Evolutionary conservation across 2,113 vertebrate species (phyloP).

Genomic region (Pachyramphus minor): DNA sequence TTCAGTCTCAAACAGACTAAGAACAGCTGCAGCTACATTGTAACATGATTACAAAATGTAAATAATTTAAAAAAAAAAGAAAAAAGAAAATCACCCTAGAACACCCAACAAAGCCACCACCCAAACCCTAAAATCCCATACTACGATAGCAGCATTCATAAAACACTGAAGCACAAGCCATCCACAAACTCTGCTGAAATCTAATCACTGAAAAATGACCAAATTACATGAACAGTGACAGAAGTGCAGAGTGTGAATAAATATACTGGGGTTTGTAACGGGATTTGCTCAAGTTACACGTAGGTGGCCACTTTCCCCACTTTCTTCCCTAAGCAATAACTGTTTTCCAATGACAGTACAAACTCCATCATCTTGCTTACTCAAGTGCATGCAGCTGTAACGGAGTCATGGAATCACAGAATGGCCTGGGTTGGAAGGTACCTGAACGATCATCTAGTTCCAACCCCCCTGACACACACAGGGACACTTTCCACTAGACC

Average conservation of each 20-base stretch:
- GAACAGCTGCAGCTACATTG: accelerated
- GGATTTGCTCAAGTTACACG: not conserved
- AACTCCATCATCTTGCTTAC: not conserved
- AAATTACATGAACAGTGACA: not conserved
- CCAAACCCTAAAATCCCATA: not conserved
- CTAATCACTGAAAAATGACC: not conserved
- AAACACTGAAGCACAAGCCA: not conserved
- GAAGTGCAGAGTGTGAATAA: not conserved
- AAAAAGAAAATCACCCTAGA: not conserved
- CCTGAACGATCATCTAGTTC: not conserved
- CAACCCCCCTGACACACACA: not conserved
- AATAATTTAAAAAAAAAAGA: too few species aligned
- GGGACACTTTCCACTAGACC: not conserved
- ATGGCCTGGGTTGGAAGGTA: not conserved
- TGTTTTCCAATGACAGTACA: not conserved
- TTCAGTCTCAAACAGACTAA: not conserved
- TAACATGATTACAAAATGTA: not conserved
- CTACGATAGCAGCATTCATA: not conserved
- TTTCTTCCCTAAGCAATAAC: not conserved
- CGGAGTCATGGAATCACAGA: not conserved
- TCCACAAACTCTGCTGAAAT: not conserved
- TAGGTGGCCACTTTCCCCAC: not conserved
- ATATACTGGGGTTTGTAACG: not conserved
- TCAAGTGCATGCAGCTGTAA: not conserved
- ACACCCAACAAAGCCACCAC: not conserved